phyloP scores from a whole-genome alignment of 2,888 invertebrate genomes.

The Stictocephala bisonia region DNA sequence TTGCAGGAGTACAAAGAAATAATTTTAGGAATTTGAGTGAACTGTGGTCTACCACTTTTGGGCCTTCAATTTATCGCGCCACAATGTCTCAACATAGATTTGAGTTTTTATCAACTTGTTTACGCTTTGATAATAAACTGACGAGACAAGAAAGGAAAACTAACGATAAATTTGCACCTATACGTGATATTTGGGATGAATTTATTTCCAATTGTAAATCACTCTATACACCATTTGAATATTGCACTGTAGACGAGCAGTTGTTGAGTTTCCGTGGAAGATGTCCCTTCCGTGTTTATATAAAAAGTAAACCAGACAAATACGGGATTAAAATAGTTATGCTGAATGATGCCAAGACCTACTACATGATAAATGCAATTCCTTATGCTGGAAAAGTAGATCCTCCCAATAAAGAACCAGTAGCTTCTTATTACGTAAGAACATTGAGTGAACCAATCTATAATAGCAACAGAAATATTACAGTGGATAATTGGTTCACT shows the following conservation, averaged over 20 bases:
- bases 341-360: slow-evolving; percentile 48
- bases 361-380: slow-evolving; percentile 50
- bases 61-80: slow-evolving; percentile 36
- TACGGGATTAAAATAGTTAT: slow-evolving; percentile 49
- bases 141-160: slow-evolving; percentile 36
- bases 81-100: too few relatives aligned
- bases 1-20: slow-evolving; percentile 34
- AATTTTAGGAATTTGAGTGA: slow-evolving; percentile 38
- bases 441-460: slow-evolving; percentile 45
- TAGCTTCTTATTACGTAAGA: slow-evolving; percentile 51
- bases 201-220: slow-evolving; percentile 47
- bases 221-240: slow-evolving; percentile 46
- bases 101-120: slow-evolving; percentile 39
- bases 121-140: slow-evolving; percentile 49
- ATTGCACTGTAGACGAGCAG: slow-evolving; percentile 47
- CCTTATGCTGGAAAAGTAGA: slow-evolving; percentile 50
- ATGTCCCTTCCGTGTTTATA: slow-evolving; percentile 44
- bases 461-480: slow-evolving; percentile 51
- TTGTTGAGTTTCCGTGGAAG: slow-evolving; percentile 44
- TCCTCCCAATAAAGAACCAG: slow-evolving; percentile 27
- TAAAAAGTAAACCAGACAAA: slow-evolving; percentile 47
- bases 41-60: slow-evolving; percentile 40
- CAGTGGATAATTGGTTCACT: slow-evolving; percentile 52
- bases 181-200: slow-evolving; percentile 50
- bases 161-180: slow-evolving; percentile 49